Evolutionary conservation across 1,140 invertebrate species (phyloP).

Genomic region (Lutraria rhynchaena): DNA sequence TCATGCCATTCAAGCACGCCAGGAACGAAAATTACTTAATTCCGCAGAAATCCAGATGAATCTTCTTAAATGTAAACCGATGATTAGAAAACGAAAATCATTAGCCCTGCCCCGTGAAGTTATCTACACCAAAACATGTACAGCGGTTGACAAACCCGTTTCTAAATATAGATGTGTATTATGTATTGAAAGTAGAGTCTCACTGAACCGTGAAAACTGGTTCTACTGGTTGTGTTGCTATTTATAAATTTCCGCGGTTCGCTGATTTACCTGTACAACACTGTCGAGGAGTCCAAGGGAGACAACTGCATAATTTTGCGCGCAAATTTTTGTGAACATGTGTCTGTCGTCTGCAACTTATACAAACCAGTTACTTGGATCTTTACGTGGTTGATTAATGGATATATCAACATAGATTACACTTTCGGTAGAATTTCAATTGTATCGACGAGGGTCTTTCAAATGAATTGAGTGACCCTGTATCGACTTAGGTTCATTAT

Average conservation of each 20-base stretch:
- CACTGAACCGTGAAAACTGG: conserved; percentile 44
- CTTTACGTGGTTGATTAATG: no score
- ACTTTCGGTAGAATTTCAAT: no score
- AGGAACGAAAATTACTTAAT: not conserved
- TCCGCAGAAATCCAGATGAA: not conserved
- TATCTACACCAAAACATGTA: conserved; percentile 58
- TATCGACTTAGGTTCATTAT: no score
- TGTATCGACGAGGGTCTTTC: no score
- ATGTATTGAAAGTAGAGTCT: conserved; percentile 35
- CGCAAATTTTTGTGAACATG: no score
- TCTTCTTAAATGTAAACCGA: not conserved
- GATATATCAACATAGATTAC: no score
- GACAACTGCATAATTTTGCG: no score
- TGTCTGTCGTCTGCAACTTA: no score
- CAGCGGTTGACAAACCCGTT: conserved; percentile 47
- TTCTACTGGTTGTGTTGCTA: conserved; percentile 54
- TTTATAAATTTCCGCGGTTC: conserved; percentile 25
- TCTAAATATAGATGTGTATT: conserved; percentile 57
- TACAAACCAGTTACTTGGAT: no score
- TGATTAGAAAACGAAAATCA: conserved; percentile 21
- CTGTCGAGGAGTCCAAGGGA: not conserved
- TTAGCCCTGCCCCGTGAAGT: conserved; percentile 37
- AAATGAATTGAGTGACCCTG: no score
- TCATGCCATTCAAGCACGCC: conserved; percentile 22
- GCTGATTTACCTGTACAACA: conserved; percentile 31